Base-by-base conservation (phyloP, 2,888 invertebrate genomes). In the Drosophila robusta region DNA sequence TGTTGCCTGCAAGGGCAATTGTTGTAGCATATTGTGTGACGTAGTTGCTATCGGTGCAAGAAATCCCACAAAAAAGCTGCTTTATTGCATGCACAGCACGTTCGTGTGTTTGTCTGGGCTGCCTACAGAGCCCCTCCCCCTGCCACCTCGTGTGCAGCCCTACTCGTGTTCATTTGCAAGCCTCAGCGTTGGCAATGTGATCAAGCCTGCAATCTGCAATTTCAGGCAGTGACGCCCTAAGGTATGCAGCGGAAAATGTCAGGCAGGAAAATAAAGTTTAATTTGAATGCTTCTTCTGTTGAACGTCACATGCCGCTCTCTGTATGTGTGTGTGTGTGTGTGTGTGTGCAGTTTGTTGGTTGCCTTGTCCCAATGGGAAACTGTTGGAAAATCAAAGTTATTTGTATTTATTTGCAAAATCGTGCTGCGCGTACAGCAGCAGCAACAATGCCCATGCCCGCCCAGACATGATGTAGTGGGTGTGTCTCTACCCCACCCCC, bases 121-220 rank as follows among this genome's bases (percentile, higher is more conserved):
- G 18, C 46, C 50, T 41, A 4, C 5, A 18, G 6, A 6, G 12
- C 16, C 18, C 54, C 1, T 2, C 9, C n/a, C 18, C 7, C 16
- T 18, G 29, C 4, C 14, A 14, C 16, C 26, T 12, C 14, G 9
- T 32, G 26, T 8, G 34, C 11, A 8, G 5, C 9, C 29, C 8
- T 3, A 34, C 22, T 46, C 34, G 52, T 66, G 66, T 85, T 87
- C 87, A 87, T 89, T 83, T 84, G 89, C 78, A 78, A 75, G 87
- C 70, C 78, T 75, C 70, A 61, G 60, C 69, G 58, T 73, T 62
- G 81, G 72, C 84, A 89, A 87, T 87, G 81, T 85, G 89, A 87
- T 85, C 85, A 87, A 84, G 85, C 87, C 88, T 88, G 83, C 83
- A 84, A 88, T 89, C 85, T 89, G 89, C 80, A 85, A 85, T 89